phyloP scores from a whole-genome alignment of 2,797 vertebrate genomes.

The Pempheris klunzingeri region DNA sequence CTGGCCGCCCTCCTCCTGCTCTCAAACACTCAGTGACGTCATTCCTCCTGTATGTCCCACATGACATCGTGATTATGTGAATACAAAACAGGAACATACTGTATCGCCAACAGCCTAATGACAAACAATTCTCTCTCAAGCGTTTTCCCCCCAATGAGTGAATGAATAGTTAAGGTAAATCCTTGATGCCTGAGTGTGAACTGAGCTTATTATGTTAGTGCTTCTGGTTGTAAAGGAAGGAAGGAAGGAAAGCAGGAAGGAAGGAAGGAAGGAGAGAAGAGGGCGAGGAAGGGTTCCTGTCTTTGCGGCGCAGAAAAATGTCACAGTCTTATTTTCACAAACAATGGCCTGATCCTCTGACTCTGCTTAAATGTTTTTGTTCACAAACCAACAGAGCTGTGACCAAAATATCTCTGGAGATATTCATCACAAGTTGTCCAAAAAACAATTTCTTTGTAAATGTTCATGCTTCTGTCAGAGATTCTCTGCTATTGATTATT shows the following conservation, averaged over 20 bases:
- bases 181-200: conserved; percentile 80
- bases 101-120: conserved; percentile 37
- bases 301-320: conserved; percentile 56
- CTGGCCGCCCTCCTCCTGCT: conserved; percentile 24
- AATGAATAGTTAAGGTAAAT: conserved; percentile 64
- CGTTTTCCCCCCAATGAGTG: conserved; percentile 48
- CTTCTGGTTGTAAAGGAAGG: conserved; percentile 66
- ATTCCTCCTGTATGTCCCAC: conserved; percentile 28
- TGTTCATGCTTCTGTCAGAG: conserved; percentile 33
- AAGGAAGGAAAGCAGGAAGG: not conserved
- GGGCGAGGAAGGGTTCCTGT: conserved; percentile 49
- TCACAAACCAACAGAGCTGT: conserved; percentile 53
- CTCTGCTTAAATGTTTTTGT: conserved; percentile 48
- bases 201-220: conserved; percentile 80
- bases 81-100: conserved; percentile 35
- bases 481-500: conserved; percentile 36
- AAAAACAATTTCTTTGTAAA: conserved; percentile 32
- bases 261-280: conserved; percentile 4
- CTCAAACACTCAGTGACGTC: conserved; percentile 48
- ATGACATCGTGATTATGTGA: conserved; percentile 36
- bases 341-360: conserved; percentile 56
- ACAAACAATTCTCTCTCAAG: conserved; percentile 15
- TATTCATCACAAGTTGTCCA: conserved; percentile 38
- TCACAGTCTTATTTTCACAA: conserved; percentile 70
- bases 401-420: conserved; percentile 46